Conservation (phyloP, 2,888 invertebrate species). For the Drepana falcataria region DNA sequence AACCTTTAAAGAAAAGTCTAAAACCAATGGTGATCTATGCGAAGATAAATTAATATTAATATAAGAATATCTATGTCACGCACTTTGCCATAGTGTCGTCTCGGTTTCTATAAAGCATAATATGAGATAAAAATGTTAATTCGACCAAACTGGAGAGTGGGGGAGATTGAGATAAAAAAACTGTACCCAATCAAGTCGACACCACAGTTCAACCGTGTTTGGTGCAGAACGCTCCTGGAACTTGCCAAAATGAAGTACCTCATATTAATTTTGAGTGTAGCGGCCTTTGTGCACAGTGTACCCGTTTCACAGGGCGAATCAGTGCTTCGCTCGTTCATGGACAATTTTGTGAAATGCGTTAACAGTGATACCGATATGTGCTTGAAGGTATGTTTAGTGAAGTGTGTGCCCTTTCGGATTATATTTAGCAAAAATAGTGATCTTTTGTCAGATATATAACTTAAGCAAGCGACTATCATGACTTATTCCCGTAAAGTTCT, state of each 20-base stretch:
- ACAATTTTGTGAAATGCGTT: slow-evolving; percentile 60
- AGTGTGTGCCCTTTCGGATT: slow-evolving; percentile 13
- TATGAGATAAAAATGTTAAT: slow-evolving; percentile 68
- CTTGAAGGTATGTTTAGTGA: slow-evolving; percentile 57
- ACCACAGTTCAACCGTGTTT: slow-evolving; percentile 64
- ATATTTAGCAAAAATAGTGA: background rate
- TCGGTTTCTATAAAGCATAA: slow-evolving; percentile 45
- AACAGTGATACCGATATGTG: slow-evolving; percentile 67
- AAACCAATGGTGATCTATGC: slow-evolving; percentile 45
- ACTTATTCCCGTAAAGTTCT: no score
- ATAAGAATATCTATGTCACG: slow-evolving; percentile 57
- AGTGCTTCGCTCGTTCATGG: slow-evolving; percentile 47
- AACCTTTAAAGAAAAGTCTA: slow-evolving; percentile 39
- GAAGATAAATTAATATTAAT: slow-evolving; percentile 63
- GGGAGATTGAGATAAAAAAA: slow-evolving; percentile 70
- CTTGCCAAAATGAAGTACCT: slow-evolving; percentile 54
- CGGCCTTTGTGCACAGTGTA: slow-evolving; percentile 44
- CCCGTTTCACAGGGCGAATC: slow-evolving; percentile 56
- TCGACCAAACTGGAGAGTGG: slow-evolving; percentile 51
- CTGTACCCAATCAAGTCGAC: slow-evolving; percentile 57
- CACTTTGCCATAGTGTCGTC: slow-evolving; percentile 60
- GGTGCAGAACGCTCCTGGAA: slow-evolving; percentile 36
- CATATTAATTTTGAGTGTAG: slow-evolving; percentile 51
- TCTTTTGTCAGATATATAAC: background rate
- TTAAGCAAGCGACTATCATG: background rate